Percentiles rank a stretch among this genome's conserved stretches.
Evolutionary conservation across 2,113 vertebrate species (phyloP).

Genomic region (Cheilinus undulatus): DNA sequence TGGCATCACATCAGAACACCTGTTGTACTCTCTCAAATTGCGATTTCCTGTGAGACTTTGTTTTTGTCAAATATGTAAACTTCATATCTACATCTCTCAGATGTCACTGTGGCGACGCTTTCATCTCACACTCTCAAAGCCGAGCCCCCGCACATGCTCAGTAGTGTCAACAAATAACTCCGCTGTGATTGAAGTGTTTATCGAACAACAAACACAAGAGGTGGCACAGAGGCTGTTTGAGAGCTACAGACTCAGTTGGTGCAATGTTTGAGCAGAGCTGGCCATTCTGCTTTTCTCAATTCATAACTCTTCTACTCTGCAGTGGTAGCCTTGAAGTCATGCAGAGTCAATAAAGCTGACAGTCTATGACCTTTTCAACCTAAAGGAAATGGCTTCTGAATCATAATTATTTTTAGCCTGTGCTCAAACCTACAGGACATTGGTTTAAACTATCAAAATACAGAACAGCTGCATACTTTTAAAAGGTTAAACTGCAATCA

Average conservation of each 20-base stretch:
- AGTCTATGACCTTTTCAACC: constrained; percentile 6
- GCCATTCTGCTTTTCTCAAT: neutral
- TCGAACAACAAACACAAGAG: constrained; percentile 43
- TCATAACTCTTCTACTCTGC: neutral
- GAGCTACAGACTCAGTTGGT: neutral
- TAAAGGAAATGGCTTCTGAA: neutral
- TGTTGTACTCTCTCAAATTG: constrained; percentile 20
- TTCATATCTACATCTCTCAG: constrained; percentile 57
- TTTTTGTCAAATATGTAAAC: constrained; percentile 53
- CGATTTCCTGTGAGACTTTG: constrained; percentile 16
- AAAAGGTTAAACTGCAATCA: constrained; percentile 20
- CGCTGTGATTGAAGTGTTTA: constrained; percentile 48
- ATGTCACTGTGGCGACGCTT: constrained; percentile 44
- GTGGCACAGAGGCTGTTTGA: constrained; percentile 16
- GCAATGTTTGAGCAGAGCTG: neutral
- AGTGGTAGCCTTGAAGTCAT: neutral
- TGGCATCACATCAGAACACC: constrained; percentile 20
- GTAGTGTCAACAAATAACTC: constrained; percentile 46
- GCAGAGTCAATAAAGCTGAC: constrained; percentile 7
- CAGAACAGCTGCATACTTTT: neutral
- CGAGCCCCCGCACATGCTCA: constrained; percentile 31
- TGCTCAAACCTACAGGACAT: constrained; percentile 2
- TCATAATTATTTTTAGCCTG: constrained; percentile 3
- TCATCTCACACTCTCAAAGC: constrained; percentile 19
- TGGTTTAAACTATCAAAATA: neutral